Evolutionary conservation across 2,113 vertebrate genomes (phyloP).

Genomic region (Delphinapterus leucas): DNA sequence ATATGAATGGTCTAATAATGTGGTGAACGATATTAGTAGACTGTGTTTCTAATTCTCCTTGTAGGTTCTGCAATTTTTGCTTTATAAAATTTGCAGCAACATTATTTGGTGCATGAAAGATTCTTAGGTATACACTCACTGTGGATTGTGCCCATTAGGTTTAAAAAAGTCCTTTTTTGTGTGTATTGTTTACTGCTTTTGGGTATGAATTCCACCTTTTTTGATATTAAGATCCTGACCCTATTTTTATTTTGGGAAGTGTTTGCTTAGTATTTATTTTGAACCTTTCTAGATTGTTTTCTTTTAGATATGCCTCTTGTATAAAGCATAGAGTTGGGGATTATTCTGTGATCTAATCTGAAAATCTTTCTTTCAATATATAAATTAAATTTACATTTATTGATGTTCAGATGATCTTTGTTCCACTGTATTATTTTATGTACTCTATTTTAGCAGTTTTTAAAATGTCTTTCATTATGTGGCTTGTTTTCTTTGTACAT

Average conservation of each 20-base stretch:
- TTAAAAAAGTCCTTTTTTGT: constrained; percentile 5
- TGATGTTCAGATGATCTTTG: constrained; percentile 36
- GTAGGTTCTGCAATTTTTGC: background rate
- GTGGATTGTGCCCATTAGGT: background rate
- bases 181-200: background rate
- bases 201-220: background rate
- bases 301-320: background rate
- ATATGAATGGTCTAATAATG: background rate
- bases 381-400: constrained; percentile 35
- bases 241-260: background rate
- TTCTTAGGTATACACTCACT: background rate
- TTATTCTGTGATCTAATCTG: constrained; percentile 10
- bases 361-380: constrained; percentile 5
- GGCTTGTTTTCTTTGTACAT: background rate
- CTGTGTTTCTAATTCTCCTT: background rate
- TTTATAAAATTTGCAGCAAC: background rate
- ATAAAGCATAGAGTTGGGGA: background rate
- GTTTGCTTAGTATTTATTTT: constrained; percentile 12
- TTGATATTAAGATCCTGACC: constrained; percentile 20
- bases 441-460: background rate
- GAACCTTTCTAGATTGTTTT: background rate
- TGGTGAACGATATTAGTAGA: background rate
- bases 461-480: background rate
- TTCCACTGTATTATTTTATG: background rate
- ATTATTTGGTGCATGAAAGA: constrained; percentile 13